Evolutionary conservation across 2,113 vertebrate genomes (phyloP), one percentile per base, ranked within the genome.

Genomic region (Trogon surrucura): DNA sequence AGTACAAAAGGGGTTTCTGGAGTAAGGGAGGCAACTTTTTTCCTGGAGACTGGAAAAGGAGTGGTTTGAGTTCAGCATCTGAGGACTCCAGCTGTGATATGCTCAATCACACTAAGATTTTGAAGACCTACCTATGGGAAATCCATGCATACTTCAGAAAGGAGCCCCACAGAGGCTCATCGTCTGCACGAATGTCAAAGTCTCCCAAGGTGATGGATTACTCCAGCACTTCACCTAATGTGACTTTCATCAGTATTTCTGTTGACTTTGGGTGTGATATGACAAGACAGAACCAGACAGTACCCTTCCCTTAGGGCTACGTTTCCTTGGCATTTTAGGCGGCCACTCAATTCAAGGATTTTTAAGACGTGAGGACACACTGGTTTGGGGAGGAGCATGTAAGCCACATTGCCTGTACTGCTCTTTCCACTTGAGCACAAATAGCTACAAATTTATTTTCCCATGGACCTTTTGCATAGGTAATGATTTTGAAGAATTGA

Each of bases 1-100:
- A 67, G 14, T 17, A 19, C 0, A 0, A 2, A 12, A 1, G 2
- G 18, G 5, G 19, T 3, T 82, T 65, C 60, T 67, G 22, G 14
- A 62, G 16, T 2, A 18, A 7, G 22, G 16, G 11, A 78, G 13
- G 5, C 2, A 58, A 27, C 1, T 36, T 32, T n/a, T 38, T 38
- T 27, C 15, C 32, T 15, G 3, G 13, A 5, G 64, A 34, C 5
- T 53, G 79, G 36, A 82, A 44, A 73, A 80, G 8, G 15, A 50
- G 14, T 19, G 7, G 16, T 41, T 70, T 66, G 54, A 34, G 22
- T 74, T 60, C 72, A 74, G 48, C 60, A 29, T 10, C 29, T 19
- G 45, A 72, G 23, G 36, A 32, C 23, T 54, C 25, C 5, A 20
- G 54, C 34, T 30, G 6, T 13, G 22, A 57, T 16, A 60, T 36